Percentiles rank a stretch among this genome's conserved stretches.
These are phyloP conservation scores for Chloroclysta siterata DNA, from an alignment of 2,888 invertebrate species.

Conservation along the genomic window DNA sequence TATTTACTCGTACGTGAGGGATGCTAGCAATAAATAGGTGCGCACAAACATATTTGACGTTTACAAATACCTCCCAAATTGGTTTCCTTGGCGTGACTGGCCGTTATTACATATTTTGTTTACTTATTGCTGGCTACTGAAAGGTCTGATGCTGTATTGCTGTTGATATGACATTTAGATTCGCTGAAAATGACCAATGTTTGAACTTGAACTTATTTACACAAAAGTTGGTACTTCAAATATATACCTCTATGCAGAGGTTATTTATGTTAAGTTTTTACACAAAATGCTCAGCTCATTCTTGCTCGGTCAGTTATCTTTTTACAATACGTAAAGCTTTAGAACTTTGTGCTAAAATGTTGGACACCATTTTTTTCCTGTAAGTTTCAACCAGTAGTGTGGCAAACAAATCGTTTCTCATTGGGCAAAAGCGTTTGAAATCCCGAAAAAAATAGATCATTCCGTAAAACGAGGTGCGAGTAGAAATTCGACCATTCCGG, in stretches of 20 bases:
- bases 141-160: constrained; percentile 53
- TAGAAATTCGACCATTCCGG: constrained; percentile 68
- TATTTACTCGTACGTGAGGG: constrained; percentile 84
- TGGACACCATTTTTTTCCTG: neutral
- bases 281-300: too few species aligned
- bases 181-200: constrained; percentile 24
- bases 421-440: constrained; percentile 18
- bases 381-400: neutral
- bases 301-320: too few species aligned
- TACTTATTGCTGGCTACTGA: constrained; percentile 67
- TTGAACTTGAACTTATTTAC: constrained; percentile 1
- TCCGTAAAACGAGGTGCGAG: constrained; percentile 77
- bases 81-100: constrained; percentile 80
- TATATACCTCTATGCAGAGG: neutral
- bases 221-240: neutral
- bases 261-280: too few species aligned
- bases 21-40: constrained; percentile 83
- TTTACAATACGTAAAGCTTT: too few species aligned
- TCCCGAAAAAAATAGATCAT: constrained; percentile 73
- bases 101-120: constrained; percentile 78
- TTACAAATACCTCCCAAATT: constrained; percentile 82
- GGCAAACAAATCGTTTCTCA: constrained; percentile 9
- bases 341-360: neutral
- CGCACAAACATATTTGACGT: constrained; percentile 83
- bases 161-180: constrained; percentile 49